Evolutionary conservation across 2,888 invertebrate species (phyloP).

Genomic region (Agrilus biguttatus): DNA sequence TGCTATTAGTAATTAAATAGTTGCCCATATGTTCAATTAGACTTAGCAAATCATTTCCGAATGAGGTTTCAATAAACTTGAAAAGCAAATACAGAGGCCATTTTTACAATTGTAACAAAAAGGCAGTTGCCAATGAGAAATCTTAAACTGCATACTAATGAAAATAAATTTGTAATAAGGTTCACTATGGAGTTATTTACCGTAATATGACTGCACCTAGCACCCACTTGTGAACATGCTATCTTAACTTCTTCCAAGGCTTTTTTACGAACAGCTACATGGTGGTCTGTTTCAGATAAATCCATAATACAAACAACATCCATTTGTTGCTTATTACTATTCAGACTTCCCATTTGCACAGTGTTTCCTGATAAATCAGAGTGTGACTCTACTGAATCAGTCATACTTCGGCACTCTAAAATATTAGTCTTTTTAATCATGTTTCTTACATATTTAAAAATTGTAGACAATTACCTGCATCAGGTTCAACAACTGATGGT

Average conservation of each 20-base stretch:
- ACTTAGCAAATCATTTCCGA: too few species aligned
- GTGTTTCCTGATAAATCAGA: slow-evolving; percentile 44
- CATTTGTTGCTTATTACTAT: slow-evolving; percentile 44
- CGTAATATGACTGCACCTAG: slow-evolving; percentile 71
- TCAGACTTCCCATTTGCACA: slow-evolving; percentile 23
- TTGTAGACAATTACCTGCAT: slow-evolving; percentile 8
- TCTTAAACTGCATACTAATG: too few species aligned
- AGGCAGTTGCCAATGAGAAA: too few species aligned
- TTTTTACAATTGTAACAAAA: too few species aligned
- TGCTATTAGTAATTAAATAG: too few species aligned
- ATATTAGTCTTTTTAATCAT: slow-evolving; percentile 8
- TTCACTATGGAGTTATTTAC: slow-evolving; percentile 35
- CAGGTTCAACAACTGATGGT: slow-evolving; percentile 12
- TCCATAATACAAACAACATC: slow-evolving; percentile 83
- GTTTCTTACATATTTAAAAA: slow-evolving; percentile 1
- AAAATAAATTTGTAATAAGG: too few species aligned
- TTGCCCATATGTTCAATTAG: too few species aligned
- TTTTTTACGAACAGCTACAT: slow-evolving; percentile 55
- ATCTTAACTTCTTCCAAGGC: slow-evolving; percentile 75
- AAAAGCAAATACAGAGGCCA: too few species aligned
- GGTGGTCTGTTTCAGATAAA: slow-evolving; percentile 47
- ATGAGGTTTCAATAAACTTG: too few species aligned
- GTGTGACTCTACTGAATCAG: slow-evolving; percentile 46
- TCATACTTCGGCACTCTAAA: slow-evolving; percentile 32
- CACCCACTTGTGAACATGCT: slow-evolving; percentile 65